Conservation (phyloP, 1,140 invertebrate species). For the Temnothorax curvispinosus region DNA sequence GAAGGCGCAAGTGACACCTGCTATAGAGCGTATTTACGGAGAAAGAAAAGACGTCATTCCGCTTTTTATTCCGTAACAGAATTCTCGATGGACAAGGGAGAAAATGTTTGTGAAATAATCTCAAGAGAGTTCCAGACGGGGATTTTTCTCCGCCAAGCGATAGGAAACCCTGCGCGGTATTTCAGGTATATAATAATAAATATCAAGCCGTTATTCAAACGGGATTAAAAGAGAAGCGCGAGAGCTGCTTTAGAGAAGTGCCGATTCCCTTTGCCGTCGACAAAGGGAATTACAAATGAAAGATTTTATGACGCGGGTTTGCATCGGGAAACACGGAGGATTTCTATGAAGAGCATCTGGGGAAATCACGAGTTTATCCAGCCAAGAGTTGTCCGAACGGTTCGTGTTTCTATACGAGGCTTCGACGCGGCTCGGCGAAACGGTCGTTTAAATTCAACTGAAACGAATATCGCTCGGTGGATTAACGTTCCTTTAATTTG, state of each 20-base stretch:
- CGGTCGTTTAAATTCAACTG: constrained; percentile 15
- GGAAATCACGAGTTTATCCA: constrained; percentile 29
- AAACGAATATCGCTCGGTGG: neutral
- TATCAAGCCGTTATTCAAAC: constrained; percentile 29
- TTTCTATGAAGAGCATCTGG: constrained; percentile 27
- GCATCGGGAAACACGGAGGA: constrained; percentile 30
- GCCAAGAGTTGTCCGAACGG: neutral
- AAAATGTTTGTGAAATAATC: constrained; percentile 18
- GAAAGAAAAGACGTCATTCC: constrained; percentile 10
- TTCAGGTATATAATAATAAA: neutral
- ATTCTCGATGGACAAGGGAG: neutral
- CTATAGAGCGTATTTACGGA: constrained; percentile 37
- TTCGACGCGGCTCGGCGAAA: constrained; percentile 23
- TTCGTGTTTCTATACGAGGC: neutral
- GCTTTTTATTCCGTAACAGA: constrained; percentile 15
- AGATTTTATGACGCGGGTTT: neutral
- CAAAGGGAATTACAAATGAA: constrained; percentile 34
- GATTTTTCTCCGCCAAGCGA: neutral
- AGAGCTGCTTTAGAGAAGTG: constrained; percentile 8
- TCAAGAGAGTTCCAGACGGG: neutral
- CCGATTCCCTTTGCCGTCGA: constrained; percentile 5
- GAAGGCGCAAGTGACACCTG: constrained; percentile 51
- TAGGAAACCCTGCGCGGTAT: neutral
- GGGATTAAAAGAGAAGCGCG: constrained; percentile 49
- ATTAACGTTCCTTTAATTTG: constrained; percentile 60